These are phyloP conservation scores for Conomelus anceps DNA, from an alignment of 2,888 invertebrate species.

Conservation along the genomic window DNA sequence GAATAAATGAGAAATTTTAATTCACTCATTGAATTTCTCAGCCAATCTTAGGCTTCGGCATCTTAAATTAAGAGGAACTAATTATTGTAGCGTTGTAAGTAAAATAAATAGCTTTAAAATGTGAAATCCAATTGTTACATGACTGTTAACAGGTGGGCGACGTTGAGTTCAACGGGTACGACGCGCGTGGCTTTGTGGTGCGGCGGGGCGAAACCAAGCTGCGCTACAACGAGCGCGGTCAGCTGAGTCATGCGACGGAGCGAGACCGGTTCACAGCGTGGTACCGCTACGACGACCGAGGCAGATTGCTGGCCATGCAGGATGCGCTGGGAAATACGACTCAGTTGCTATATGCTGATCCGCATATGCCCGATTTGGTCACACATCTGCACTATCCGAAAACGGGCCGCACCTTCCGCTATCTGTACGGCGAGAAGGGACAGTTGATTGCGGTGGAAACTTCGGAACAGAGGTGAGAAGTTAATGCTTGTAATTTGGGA, in stretches of 20 bases:
- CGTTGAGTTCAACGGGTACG: slow-evolving; percentile 84
- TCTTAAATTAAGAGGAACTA: too few relatives aligned
- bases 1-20: too few relatives aligned
- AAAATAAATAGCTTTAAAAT: too few relatives aligned
- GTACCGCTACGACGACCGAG: slow-evolving; percentile 90
- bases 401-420: slow-evolving; percentile 70
- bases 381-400: slow-evolving; percentile 90
- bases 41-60: too few relatives aligned
- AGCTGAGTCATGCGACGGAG: slow-evolving; percentile 83
- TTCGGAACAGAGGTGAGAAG: slow-evolving; percentile 57
- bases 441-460: slow-evolving; percentile 81
- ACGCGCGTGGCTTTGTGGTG: slow-evolving; percentile 86
- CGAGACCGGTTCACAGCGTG: slow-evolving; percentile 85
- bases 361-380: slow-evolving; percentile 70
- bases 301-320: slow-evolving; percentile 80
- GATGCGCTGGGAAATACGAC: slow-evolving; percentile 87
- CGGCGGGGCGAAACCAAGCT: slow-evolving; percentile 88
- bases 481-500: too few relatives aligned
- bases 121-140: background rate
- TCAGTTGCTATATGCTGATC: slow-evolving; percentile 91
- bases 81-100: too few relatives aligned
- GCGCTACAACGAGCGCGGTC: slow-evolving; percentile 86
- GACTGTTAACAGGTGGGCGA: slow-evolving; percentile 57
- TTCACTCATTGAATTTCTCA: too few relatives aligned
- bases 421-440: slow-evolving; percentile 80